Percentiles rank a stretch among this genome's conserved stretches.
Evolutionary conservation across 1,140 invertebrate genomes (phyloP).

Genomic region (Drosophila arizonae): DNA sequence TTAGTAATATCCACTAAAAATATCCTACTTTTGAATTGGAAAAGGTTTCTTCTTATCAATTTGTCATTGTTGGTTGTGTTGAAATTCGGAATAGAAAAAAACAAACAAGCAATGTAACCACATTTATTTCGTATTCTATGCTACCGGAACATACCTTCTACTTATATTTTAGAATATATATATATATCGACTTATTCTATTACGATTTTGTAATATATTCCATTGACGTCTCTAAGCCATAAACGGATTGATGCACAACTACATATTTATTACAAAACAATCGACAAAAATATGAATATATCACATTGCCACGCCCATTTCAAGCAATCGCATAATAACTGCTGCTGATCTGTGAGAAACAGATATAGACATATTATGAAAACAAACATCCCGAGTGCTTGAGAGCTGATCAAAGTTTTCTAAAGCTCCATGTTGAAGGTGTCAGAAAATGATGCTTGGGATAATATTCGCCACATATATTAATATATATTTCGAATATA

Average conservation of each 20-base stretch:
- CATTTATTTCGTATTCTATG: too few relatives aligned
- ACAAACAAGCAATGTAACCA: too few relatives aligned
- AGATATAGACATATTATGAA: slow-evolving; percentile 5
- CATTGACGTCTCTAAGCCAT: slow-evolving; percentile 11
- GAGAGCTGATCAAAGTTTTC: slow-evolving; percentile 31
- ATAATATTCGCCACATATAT: background rate
- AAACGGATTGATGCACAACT: slow-evolving; percentile 11
- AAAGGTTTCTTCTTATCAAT: background rate
- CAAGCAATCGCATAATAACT: too few relatives aligned
- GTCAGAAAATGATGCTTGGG: slow-evolving; percentile 21
- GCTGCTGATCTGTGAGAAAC: too few relatives aligned
- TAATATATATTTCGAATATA: background rate
- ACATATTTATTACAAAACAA: slow-evolving; percentile 13
- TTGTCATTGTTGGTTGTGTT: background rate
- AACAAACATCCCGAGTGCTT: background rate
- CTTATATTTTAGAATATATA: too few relatives aligned
- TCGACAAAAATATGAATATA: background rate
- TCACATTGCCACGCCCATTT: background rate
- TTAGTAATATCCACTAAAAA: slow-evolving; percentile 11
- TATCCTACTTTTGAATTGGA: slow-evolving; percentile 5
- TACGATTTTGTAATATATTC: background rate
- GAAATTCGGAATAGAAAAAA: too few relatives aligned
- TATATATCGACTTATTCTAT: too few relatives aligned
- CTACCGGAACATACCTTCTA: background rate
- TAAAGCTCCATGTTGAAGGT: background rate